phyloP scores from a whole-genome alignment of 2,113 vertebrate species.

The Glaucidium brasilianum region DNA sequence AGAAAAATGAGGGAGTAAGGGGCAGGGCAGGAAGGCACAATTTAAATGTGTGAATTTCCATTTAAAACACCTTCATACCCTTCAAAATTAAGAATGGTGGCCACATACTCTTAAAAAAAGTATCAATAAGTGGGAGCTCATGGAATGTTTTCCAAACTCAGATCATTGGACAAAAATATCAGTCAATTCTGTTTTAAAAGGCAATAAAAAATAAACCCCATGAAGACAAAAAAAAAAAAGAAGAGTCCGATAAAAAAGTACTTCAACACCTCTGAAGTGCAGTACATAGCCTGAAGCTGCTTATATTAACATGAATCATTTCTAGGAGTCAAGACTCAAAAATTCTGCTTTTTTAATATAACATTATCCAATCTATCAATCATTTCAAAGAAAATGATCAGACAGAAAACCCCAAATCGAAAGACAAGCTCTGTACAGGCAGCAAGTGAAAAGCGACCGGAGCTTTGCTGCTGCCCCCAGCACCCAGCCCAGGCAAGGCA shows the following conservation, averaged over 20 bases:
- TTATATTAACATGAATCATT: not conserved
- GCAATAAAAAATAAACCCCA: not conserved
- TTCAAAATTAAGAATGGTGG: not conserved
- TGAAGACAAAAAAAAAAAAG: not conserved
- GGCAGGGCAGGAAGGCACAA: not conserved
- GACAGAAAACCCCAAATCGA: not conserved
- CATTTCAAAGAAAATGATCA: not conserved
- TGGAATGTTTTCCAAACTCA: not conserved
- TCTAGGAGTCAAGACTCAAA: not conserved
- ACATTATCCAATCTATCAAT: not conserved
- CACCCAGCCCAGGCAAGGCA: not conserved
- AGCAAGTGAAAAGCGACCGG: not conserved
- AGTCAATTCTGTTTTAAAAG: not conserved
- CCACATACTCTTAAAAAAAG: not conserved
- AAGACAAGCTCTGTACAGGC: not conserved
- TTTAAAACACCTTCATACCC: not conserved
- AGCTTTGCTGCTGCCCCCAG: not conserved
- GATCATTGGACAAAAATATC: not conserved
- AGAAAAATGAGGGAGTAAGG: not conserved
- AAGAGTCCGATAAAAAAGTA: not conserved
- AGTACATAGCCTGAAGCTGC: not conserved
- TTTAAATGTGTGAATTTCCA: not conserved
- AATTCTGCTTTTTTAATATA: not conserved
- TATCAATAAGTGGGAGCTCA: not conserved
- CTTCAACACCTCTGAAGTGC: not conserved